Conservation (phyloP, 2,888 invertebrate genomes). For the Julus scandinavius region DNA sequence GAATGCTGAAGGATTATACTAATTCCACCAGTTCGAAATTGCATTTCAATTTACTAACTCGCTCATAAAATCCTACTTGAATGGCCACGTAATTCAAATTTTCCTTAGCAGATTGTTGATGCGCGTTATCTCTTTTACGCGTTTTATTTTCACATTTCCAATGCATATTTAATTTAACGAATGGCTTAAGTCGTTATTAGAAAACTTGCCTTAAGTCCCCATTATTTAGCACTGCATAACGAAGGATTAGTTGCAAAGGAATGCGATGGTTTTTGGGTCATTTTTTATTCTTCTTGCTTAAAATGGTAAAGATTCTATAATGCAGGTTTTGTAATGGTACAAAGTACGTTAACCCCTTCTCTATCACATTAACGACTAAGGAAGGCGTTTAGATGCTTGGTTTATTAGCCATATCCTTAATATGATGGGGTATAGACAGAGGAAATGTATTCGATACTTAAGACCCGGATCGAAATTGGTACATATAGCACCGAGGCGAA, state of each 20-base stretch:
- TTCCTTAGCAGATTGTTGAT: neutral
- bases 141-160: neutral
- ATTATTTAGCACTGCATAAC: neutral
- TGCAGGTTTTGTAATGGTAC: neutral
- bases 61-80: neutral
- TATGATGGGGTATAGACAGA: neutral
- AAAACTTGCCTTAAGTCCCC: neutral
- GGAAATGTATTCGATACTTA: slow-evolving; percentile 26
- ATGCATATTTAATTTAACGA: neutral
- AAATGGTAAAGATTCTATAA: neutral
- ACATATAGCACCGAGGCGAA: neutral
- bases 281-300: neutral
- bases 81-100: neutral
- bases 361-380: neutral
- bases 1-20: neutral
- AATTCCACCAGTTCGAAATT: slow-evolving; percentile 28
- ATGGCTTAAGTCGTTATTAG: neutral
- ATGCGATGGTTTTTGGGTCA: neutral
- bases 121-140: neutral
- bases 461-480: slow-evolving; percentile 35
- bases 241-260: neutral
- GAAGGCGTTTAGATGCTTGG: slow-evolving; percentile 3
- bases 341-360: slow-evolving; percentile 9
- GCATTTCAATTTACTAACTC: slow-evolving; percentile 3
- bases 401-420: slow-evolving; percentile 39